Evolutionary conservation across 2,797 vertebrate genomes (phyloP).

Genomic region (Carduelis carduelis): DNA sequence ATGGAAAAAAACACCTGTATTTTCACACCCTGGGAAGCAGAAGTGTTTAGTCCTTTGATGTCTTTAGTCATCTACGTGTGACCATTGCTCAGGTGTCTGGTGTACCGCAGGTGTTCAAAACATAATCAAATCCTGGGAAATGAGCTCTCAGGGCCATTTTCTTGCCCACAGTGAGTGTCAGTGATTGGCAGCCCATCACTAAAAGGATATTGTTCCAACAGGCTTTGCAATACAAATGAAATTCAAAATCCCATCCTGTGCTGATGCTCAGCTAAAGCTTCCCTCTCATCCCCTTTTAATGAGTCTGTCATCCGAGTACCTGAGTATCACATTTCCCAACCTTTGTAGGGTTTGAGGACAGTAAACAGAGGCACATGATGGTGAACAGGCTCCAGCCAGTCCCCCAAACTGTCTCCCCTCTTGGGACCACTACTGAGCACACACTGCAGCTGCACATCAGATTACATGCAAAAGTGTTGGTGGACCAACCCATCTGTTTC

Average conservation of each 20-base stretch:
- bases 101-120: neutral
- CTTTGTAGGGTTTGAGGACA: neutral
- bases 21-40: neutral
- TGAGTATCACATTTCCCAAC: neutral
- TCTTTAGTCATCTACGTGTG: neutral
- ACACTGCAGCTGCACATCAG: neutral
- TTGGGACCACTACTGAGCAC: neutral
- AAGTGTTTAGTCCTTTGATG: neutral
- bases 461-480: neutral
- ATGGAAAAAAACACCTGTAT: neutral
- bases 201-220: neutral
- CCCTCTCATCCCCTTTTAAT: neutral
- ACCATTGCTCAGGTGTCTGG: neutral
- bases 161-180: neutral
- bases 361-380: neutral
- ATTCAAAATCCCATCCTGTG: neutral
- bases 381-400: neutral
- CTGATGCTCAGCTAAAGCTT: neutral
- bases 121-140: neutral
- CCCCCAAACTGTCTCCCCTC: neutral
- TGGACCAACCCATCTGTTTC: neutral
- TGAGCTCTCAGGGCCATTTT: neutral
- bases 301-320: fast-evolving
- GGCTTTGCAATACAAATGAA: neutral
- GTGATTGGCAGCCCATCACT: neutral